Evolutionary conservation across 1,140 invertebrate genomes (phyloP).

Genomic region (Heliconius eleuchia): DNA sequence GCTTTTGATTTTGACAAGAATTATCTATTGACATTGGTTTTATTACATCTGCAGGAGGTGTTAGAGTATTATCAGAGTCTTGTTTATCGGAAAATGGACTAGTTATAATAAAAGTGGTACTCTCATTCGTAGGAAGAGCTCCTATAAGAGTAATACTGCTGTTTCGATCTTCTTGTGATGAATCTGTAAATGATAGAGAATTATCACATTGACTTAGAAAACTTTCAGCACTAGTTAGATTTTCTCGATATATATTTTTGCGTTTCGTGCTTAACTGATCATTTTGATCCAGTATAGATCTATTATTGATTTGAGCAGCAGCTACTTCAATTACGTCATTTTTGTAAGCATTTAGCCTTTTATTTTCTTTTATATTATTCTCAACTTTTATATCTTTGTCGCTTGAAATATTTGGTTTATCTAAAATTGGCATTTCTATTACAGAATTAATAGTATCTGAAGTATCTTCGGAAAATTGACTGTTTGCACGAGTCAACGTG

Average conservation of each 20-base stretch:
- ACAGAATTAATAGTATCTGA: conserved; percentile 3
- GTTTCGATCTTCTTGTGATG: conserved; percentile 3
- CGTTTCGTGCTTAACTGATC: conserved; percentile 23
- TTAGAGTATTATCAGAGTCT: conserved; percentile 40
- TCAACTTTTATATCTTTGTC: background rate
- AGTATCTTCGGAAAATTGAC: background rate
- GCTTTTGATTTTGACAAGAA: conserved; percentile 13
- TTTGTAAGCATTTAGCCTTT: conserved; percentile 33
- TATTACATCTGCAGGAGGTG: conserved; percentile 1
- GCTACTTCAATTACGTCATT: conserved; percentile 52
- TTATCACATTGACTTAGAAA: conserved; percentile 24
- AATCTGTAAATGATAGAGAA: conserved; percentile 16
- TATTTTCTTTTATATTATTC: background rate
- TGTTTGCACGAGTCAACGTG: background rate
- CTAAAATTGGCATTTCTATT: background rate
- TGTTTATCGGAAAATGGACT: background rate
- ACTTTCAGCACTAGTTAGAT: conserved; percentile 44
- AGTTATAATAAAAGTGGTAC: conserved; percentile 39
- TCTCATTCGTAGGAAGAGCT: background rate
- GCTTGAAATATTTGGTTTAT: background rate
- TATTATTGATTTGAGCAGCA: conserved; percentile 47
- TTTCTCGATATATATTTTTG: conserved; percentile 40
- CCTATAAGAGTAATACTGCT: conserved; percentile 17
- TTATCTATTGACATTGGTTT: conserved; percentile 10
- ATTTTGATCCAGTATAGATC: conserved; percentile 31